Conservation (phyloP, 2,113 vertebrate genomes). For the Myotis davidii region DNA sequence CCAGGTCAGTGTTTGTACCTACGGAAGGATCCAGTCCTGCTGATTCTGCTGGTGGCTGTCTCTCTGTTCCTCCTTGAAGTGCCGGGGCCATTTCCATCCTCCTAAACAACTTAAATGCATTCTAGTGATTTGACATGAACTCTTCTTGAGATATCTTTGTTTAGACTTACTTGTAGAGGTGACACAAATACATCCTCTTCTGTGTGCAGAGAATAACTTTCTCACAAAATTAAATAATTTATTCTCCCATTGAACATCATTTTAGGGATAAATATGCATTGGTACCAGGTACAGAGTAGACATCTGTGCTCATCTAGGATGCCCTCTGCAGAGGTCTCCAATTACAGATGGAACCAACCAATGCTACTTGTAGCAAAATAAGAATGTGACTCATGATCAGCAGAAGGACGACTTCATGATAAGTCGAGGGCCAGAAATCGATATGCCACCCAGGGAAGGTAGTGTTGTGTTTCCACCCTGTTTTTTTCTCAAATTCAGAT, state of each 20-base stretch:
- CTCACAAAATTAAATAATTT: constrained; percentile 21
- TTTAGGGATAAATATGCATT: neutral
- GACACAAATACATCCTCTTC: constrained; percentile 6
- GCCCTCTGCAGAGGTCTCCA: neutral
- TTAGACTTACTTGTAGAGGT: neutral
- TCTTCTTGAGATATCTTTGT: neutral
- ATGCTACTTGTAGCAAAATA: neutral
- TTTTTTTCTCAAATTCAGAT: neutral
- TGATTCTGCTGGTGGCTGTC: neutral
- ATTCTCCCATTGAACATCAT: neutral
- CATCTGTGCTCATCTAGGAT: neutral
- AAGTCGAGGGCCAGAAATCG: neutral
- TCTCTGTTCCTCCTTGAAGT: neutral
- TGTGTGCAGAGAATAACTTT: neutral
- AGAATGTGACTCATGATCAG: neutral
- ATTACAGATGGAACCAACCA: neutral
- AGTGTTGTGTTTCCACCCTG: neutral
- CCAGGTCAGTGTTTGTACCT: neutral
- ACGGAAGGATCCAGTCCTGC: neutral
- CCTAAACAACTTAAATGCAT: neutral
- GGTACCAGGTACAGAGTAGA: neutral
- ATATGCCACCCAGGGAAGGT: too few relatives aligned
- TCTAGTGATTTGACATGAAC: constrained; percentile 15
- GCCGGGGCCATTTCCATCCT: neutral
- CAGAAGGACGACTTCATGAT: neutral